Percentiles rank a stretch among this genome's conserved stretches.
Evolutionary conservation across 1,140 invertebrate genomes (phyloP).

Genomic region (Pristionchus pacificus): DNA sequence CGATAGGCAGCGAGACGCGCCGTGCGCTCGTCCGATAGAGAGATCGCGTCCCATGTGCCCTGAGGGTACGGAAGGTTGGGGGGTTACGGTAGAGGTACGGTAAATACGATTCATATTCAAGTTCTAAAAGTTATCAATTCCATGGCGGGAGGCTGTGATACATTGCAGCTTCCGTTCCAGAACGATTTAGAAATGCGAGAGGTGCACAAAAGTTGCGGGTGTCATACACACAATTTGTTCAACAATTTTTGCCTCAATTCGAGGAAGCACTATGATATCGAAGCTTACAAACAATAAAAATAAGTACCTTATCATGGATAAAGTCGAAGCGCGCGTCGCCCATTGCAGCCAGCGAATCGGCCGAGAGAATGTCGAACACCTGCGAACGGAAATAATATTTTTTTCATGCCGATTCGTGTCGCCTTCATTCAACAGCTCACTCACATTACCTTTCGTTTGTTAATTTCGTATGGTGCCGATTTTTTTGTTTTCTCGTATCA

Average conservation of each 20-base stretch:
- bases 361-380: conserved; percentile 21
- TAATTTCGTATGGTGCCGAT: no score
- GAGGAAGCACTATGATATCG: no score
- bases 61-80: no score
- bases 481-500: no score
- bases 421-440: conserved; percentile 51
- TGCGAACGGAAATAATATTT: conserved; percentile 27
- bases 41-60: conserved; percentile 81
- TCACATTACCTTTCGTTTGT: no score
- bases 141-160: conserved; percentile 8
- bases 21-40: conserved; percentile 73
- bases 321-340: background rate
- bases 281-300: no score
- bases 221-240: background rate
- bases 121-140: conserved; percentile 10
- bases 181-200: background rate
- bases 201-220: background rate
- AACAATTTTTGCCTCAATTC: no score
- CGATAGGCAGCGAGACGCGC: no score
- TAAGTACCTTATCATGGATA: background rate
- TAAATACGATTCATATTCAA: background rate
- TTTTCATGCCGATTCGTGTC: conserved; percentile 10
- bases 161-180: no score
- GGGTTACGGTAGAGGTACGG: conserved; percentile 63
- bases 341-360: conserved; percentile 54